A percentile compares a stretch with the other conserved stretches of the same genome.
Evolutionary conservation across 2,888 invertebrate species (phyloP).

Genomic region (Pachydiplax longipennis): DNA sequence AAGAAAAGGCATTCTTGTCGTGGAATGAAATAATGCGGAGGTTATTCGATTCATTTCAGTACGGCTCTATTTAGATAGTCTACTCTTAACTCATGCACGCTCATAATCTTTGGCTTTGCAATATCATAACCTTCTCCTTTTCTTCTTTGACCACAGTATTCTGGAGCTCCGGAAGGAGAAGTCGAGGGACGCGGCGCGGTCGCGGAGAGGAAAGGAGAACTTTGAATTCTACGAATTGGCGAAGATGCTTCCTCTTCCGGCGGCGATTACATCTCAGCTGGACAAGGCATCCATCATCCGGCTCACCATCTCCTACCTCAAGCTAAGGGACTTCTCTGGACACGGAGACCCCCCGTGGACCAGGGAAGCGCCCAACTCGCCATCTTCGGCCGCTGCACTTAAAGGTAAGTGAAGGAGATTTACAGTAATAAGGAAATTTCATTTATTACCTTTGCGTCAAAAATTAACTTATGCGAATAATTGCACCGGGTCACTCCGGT

Average conservation of each 20-base stretch:
- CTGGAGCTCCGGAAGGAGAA: constrained; percentile 93
- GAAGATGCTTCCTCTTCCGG: constrained; percentile 89
- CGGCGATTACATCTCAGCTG: constrained; percentile 91
- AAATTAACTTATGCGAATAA: too few relatives aligned
- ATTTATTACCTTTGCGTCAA: too few relatives aligned
- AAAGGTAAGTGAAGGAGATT: constrained; percentile 63
- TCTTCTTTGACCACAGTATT: constrained; percentile 70
- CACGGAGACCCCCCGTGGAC: constrained; percentile 98
- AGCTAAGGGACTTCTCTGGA: constrained; percentile 91
- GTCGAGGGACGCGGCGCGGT: constrained; percentile 90
- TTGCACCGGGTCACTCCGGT: too few relatives aligned
- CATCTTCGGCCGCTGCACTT: constrained; percentile 68
- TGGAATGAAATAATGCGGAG: too few relatives aligned
- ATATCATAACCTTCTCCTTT: not conserved
- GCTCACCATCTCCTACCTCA: constrained; percentile 94
- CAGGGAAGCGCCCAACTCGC: constrained; percentile 66
- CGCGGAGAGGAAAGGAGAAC: constrained; percentile 92
- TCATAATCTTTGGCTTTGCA: too few relatives aligned
- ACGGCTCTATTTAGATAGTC: too few relatives aligned
- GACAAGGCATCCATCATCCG: constrained; percentile 96
- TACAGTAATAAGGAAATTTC: too few relatives aligned
- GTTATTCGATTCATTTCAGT: too few relatives aligned
- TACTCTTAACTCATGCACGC: not conserved
- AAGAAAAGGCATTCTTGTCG: not conserved
- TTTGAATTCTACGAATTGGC: constrained; percentile 96